Evolutionary conservation across 1,140 invertebrate species (phyloP).

Genomic region (Heliconius hewitsoni): DNA sequence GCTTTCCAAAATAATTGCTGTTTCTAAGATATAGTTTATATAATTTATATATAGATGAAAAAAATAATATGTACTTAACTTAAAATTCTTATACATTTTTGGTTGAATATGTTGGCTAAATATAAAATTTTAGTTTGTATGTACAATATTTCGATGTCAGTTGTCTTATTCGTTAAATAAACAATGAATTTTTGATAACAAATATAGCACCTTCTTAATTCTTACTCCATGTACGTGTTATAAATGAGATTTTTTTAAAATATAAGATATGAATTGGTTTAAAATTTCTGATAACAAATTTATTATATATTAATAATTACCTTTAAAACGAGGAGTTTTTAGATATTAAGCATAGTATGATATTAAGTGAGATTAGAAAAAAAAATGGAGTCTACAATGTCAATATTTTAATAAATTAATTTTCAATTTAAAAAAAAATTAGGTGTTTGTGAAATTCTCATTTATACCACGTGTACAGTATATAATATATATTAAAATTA

Average conservation of each 20-base stretch:
- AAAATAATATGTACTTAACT: neutral
- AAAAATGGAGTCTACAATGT: too few relatives aligned
- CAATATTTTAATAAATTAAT: too few relatives aligned
- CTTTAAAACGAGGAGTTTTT: too few relatives aligned
- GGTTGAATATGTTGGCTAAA: neutral
- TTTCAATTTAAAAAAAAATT: neutral
- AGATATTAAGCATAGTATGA: too few relatives aligned
- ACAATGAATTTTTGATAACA: constrained; percentile 38
- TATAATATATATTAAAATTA: constrained; percentile 12
- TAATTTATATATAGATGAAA: neutral
- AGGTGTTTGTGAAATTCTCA: neutral
- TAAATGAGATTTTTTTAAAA: constrained; percentile 14
- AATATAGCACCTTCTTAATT: constrained; percentile 45
- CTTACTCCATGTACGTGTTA: constrained; percentile 25
- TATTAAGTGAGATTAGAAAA: too few relatives aligned
- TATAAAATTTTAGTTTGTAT: constrained; percentile 17
- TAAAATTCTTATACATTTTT: neutral
- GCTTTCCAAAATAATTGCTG: too few relatives aligned
- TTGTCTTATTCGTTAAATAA: constrained; percentile 23
- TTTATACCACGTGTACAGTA: constrained; percentile 26
- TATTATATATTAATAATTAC: too few relatives aligned
- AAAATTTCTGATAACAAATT: too few relatives aligned
- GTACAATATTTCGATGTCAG: constrained; percentile 32
- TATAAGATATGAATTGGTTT: neutral
- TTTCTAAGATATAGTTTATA: too few relatives aligned